Percentiles rank a stretch among this genome's conserved stretches.
Evolutionary conservation across 2,888 invertebrate genomes (phyloP).

Genomic region (Lymantria monacha): DNA sequence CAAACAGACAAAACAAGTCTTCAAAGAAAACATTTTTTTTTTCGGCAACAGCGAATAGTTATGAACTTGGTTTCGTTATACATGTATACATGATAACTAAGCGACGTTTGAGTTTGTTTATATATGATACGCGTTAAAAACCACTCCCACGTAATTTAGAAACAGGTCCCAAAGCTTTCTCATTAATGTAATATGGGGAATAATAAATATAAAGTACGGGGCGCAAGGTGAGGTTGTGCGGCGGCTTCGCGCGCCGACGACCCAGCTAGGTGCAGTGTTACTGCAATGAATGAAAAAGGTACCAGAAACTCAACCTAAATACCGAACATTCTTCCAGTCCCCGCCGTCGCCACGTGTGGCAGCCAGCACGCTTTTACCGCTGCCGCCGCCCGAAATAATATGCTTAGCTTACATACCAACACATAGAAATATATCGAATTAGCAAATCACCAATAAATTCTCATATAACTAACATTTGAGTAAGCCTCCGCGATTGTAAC

Average conservation of each 20-base stretch:
- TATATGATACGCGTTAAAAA: slow-evolving; percentile 22
- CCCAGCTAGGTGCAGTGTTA: slow-evolving; percentile 70
- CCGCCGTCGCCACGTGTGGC: slow-evolving; percentile 69
- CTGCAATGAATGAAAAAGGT: slow-evolving; percentile 79
- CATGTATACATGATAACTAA: slow-evolving; percentile 35
- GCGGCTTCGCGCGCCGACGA: slow-evolving; percentile 24
- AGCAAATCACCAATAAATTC: slow-evolving; percentile 49
- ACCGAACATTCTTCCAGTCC: slow-evolving; percentile 74
- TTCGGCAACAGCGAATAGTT: slow-evolving; percentile 28
- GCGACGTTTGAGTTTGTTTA: slow-evolving; percentile 30
- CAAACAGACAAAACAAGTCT: slow-evolving; percentile 28
- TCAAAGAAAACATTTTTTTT: slow-evolving; percentile 20
- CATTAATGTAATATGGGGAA: slow-evolving; percentile 54
- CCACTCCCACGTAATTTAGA: slow-evolving; percentile 36
- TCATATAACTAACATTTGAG: slow-evolving; percentile 40
- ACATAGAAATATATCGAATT: slow-evolving; percentile 60
- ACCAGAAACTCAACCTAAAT: slow-evolving; percentile 80
- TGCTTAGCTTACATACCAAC: slow-evolving; percentile 65
- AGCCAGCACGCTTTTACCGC: slow-evolving; percentile 68
- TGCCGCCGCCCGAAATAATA: slow-evolving; percentile 66
- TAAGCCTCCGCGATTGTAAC: slow-evolving; percentile 33
- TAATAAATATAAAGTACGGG: slow-evolving; percentile 55
- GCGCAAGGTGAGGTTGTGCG: slow-evolving; percentile 32
- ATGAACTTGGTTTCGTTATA: slow-evolving; percentile 39
- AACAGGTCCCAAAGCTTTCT: slow-evolving; percentile 53